A percentile compares a stretch with the other conserved stretches of the same genome.
Conservation (phyloP, 2,113 vertebrate genomes). For the Nannobrachium achirus region DNA sequence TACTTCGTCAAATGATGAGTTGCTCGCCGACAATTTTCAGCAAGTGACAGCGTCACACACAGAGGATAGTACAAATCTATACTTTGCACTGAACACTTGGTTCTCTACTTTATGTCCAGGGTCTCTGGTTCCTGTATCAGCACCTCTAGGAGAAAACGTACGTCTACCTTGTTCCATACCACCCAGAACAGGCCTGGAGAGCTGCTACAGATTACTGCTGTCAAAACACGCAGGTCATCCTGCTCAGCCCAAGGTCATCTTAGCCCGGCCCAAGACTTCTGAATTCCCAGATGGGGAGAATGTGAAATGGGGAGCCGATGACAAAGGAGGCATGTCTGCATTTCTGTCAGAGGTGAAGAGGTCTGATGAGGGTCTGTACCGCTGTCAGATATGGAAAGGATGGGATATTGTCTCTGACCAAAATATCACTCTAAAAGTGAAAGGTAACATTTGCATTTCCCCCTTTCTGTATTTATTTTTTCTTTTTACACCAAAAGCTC, state of each 20-base stretch:
- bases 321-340: slow-evolving; percentile 14
- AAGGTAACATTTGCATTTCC: too few relatives aligned
- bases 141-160: slow-evolving; percentile 8
- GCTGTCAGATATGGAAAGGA: slow-evolving; percentile 41
- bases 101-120: background rate
- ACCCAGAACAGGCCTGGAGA: background rate
- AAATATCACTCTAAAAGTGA: slow-evolving; percentile 57
- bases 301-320: slow-evolving; percentile 10
- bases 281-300: background rate
- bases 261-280: slow-evolving; percentile 19
- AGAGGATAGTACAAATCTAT: background rate
- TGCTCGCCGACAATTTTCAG: too few relatives aligned
- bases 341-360: slow-evolving; percentile 31
- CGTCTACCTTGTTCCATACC: slow-evolving; percentile 44
- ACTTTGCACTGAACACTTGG: background rate
- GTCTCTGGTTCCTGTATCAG: background rate
- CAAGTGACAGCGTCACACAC: too few relatives aligned
- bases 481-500: too few relatives aligned
- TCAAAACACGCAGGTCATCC: background rate
- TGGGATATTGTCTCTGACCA: slow-evolving; percentile 28
- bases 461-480: too few relatives aligned
- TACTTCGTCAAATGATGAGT: too few relatives aligned
- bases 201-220: slow-evolving; percentile 45
- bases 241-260: background rate
- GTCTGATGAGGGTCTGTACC: slow-evolving; percentile 50